These are phyloP conservation scores for Brachynemurus nebulosus DNA, from an alignment of 2,888 invertebrate species.

Conservation along the genomic window DNA sequence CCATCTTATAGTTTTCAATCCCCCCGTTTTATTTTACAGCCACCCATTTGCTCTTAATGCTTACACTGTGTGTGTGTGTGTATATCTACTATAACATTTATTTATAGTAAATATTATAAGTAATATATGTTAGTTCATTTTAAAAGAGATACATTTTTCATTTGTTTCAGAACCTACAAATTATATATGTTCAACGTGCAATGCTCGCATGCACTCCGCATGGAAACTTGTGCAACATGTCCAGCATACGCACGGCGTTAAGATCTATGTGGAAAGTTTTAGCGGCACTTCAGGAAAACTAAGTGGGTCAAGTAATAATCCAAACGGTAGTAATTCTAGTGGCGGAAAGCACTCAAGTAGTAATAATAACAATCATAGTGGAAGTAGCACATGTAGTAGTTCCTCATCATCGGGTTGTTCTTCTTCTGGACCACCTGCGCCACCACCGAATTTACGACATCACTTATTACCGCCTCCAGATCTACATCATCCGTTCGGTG, in stretches of 20 bases:
- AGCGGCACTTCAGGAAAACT: slow-evolving; percentile 18
- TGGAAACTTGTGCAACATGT: slow-evolving; percentile 93
- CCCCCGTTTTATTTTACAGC: background rate
- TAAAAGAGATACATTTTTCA: slow-evolving; percentile 12
- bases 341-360: slow-evolving; percentile 17
- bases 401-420: slow-evolving; percentile 37
- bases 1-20: background rate
- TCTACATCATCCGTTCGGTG: slow-evolving; percentile 62
- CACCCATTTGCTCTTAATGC: background rate
- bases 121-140: background rate
- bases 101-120: background rate
- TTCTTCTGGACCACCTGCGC: slow-evolving; percentile 34
- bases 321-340: slow-evolving; percentile 21
- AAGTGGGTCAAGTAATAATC: slow-evolving; percentile 25
- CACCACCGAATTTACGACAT: slow-evolving; percentile 49
- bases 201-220: slow-evolving; percentile 80
- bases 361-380: slow-evolving; percentile 40
- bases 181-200: slow-evolving; percentile 89
- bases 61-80: background rate
- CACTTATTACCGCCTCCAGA: slow-evolving; percentile 58
- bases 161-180: slow-evolving; percentile 78
- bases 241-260: slow-evolving; percentile 85
- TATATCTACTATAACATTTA: background rate
- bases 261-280: slow-evolving; percentile 69
- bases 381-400: slow-evolving; percentile 35